Base-by-base conservation (phyloP, 2,113 vertebrate genomes). In the Dicaeum eximium region DNA sequence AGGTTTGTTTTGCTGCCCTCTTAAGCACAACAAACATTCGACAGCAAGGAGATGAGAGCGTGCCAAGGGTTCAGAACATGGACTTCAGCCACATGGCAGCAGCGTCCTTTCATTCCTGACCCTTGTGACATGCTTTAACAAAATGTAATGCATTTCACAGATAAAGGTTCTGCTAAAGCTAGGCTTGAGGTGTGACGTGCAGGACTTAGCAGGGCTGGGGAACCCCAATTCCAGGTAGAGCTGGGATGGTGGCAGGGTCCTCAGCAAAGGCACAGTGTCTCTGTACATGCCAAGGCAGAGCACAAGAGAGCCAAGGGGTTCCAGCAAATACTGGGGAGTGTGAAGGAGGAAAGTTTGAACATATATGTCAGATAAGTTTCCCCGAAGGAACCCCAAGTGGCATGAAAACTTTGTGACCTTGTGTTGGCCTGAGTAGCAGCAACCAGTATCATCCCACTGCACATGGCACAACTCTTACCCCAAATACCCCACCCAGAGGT, bases 21-120 rank as follows among this genome's bases (percentile, higher is more conserved):
- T 54, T 45, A 50, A 72, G 20, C 54, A 57, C 51, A 75, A 33
- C 15, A 20, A n/a, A 35, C 6, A 66, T 1, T 86, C 0, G 0
- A 37, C 13, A 80, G 53, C 38, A 56, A 64, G n/a, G 18, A 75
- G 48, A 25, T 19, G 35, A 37, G 30, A 74, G 13, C 1, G 0
- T n/a, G 22, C 27, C 57, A 42, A 86, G n/a, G 8, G 14, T 24
- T 92, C 67, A 80, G 62, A 83, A 53, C 2, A 8, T 1, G 38
- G 21, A 8, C 24, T 86, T 35, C 61, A 54, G 75, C 37, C 64
- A 28, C 4, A 6, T 15, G 21, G 28, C 53, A 77, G 38, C 78
- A 90, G 28, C 9, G 10, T 54, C 44, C 40, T 60, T 58, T 38
- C 10, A 3, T 64, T 71, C 25, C 5, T 50, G 15, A 22, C n/a